A percentile compares a stretch with the other conserved stretches of the same genome.
phyloP scores from a whole-genome alignment of 64 coral and sea anemone genomes.

The Montipora efflorescens region DNA sequence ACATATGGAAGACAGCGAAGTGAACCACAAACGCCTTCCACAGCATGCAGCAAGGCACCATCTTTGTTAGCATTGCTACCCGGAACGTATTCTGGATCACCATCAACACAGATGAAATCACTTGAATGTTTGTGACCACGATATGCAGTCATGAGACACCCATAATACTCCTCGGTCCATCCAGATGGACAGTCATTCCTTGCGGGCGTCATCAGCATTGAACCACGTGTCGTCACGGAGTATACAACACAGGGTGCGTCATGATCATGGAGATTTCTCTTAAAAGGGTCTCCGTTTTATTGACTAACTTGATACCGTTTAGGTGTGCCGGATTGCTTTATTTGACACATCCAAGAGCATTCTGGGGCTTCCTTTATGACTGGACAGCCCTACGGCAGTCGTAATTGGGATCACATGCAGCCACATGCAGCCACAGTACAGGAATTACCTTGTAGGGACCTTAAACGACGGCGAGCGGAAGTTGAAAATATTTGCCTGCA shows the following conservation, averaged over 20 bases:
- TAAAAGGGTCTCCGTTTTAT: background rate
- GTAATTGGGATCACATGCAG: too few relatives aligned
- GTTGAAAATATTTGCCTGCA: too few relatives aligned
- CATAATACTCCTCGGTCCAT: slow-evolving; percentile 63
- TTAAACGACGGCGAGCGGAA: too few relatives aligned
- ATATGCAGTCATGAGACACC: slow-evolving; percentile 29
- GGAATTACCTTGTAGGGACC: too few relatives aligned
- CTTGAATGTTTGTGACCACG: slow-evolving; percentile 20
- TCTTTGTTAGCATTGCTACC: slow-evolving; percentile 8
- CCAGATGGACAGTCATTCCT: slow-evolving; percentile 60
- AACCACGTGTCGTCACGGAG: slow-evolving; percentile 28
- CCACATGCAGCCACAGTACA: too few relatives aligned
- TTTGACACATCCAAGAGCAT: too few relatives aligned
- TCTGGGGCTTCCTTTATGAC: too few relatives aligned
- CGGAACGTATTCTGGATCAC: slow-evolving; percentile 6
- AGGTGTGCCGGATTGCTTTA: too few relatives aligned
- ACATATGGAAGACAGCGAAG: slow-evolving; percentile 27
- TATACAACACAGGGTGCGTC: slow-evolving; percentile 39
- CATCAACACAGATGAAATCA: slow-evolving; percentile 56
- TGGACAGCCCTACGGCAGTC: too few relatives aligned
- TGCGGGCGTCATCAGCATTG: slow-evolving; percentile 55
- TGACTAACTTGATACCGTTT: slow-evolving; percentile 5
- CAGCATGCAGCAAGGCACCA: slow-evolving; percentile 53
- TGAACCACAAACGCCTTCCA: slow-evolving; percentile 21
- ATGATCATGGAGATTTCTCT: slow-evolving; percentile 30